phyloP scores from a whole-genome alignment of 2,797 vertebrate genomes.

The Cirrhinus mrigala region DNA sequence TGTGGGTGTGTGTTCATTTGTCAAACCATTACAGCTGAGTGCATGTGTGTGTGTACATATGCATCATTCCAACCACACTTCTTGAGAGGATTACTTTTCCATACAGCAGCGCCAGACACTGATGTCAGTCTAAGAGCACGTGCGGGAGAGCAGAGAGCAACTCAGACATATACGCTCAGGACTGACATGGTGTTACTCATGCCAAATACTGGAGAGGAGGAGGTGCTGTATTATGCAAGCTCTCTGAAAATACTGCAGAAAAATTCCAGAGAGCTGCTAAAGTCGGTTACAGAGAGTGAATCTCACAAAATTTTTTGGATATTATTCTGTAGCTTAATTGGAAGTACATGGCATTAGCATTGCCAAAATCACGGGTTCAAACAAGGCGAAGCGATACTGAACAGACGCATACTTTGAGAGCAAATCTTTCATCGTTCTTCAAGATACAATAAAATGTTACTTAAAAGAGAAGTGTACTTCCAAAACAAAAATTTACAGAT shows the following conservation, averaged over 20 bases:
- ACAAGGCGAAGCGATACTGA: not conserved
- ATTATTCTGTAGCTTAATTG: not conserved
- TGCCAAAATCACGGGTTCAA: not conserved
- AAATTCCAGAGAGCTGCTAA: not conserved
- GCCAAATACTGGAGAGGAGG: not conserved
- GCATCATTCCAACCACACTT: constrained; percentile 40
- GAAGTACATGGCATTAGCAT: not conserved
- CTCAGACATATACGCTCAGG: not conserved
- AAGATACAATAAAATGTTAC: not conserved
- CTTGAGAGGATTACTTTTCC: constrained; percentile 71
- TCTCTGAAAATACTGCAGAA: constrained; percentile 1
- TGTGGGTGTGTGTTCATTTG: not conserved
- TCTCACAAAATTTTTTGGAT: not conserved
- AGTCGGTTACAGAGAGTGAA: not conserved
- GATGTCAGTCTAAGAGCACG: constrained; percentile 68
- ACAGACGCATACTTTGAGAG: not conserved
- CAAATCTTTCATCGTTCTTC: not conserved
- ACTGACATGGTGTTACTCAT: not conserved
- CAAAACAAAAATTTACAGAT: no score
- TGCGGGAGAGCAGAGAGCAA: constrained; percentile 15
- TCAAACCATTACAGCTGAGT: not conserved
- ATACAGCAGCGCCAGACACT: constrained; percentile 67
- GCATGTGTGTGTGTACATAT: constrained; percentile 43
- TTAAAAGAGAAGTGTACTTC: no score
- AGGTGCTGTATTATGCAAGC: not conserved